Evolutionary conservation across 2,797 vertebrate genomes (phyloP).

Genomic region (Buphagus erythrorhynchus): DNA sequence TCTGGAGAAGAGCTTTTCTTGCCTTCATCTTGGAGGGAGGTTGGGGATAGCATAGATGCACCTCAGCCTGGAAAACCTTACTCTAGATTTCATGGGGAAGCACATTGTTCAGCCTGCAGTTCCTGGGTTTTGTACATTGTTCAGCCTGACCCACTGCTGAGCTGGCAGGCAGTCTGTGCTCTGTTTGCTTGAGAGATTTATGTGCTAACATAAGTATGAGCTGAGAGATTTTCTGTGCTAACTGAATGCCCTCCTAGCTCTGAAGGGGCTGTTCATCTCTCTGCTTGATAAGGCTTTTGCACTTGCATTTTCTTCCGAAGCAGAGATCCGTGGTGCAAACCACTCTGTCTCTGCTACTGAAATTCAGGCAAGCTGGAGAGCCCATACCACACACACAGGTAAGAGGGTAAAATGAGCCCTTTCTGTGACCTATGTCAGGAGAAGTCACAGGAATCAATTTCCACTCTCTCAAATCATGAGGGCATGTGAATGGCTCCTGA

Average conservation of each 20-base stretch:
- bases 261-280: not conserved
- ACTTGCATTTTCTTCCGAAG: not conserved
- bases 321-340: not conserved
- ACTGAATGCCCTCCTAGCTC: not conserved
- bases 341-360: not conserved
- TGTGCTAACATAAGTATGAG: too few relatives aligned
- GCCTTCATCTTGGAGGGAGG: not conserved
- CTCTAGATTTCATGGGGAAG: not conserved
- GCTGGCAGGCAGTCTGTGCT: not conserved
- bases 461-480: not conserved
- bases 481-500: not conserved
- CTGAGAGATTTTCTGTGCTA: not conserved
- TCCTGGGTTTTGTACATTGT: not conserved
- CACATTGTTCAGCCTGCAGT: not conserved
- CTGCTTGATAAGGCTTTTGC: not conserved
- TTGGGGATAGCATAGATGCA: not conserved
- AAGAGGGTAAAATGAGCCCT: not conserved
- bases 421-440: not conserved
- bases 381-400: not conserved
- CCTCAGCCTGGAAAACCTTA: not conserved
- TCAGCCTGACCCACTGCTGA: not conserved
- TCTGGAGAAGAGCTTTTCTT: not conserved
- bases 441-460: accelerated
- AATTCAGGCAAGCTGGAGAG: not conserved
- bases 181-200: not conserved